Evolutionary conservation across 1,140 invertebrate species (phyloP).

Genomic region (Coelopa frigida): DNA sequence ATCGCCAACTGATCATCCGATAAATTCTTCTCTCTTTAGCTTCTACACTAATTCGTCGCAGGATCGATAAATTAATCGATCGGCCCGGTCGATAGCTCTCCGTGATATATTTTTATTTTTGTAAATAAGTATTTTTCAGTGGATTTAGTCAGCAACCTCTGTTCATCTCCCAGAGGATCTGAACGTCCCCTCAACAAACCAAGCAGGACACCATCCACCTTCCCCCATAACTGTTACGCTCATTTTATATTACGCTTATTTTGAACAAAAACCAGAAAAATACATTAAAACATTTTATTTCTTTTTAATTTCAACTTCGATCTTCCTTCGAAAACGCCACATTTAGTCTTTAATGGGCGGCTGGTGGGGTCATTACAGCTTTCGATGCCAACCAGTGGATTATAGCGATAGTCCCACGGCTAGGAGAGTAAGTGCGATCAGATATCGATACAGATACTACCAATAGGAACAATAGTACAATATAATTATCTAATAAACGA

Average conservation of each 20-base stretch:
- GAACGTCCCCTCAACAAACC: too few species aligned
- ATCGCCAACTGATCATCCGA: too few species aligned
- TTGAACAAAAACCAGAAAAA: neutral
- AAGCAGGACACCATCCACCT: too few species aligned
- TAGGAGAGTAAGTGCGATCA: constrained; percentile 64
- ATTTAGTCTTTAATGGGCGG: constrained; percentile 64
- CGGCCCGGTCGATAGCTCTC: too few species aligned
- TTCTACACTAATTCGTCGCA: too few species aligned
- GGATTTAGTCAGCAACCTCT: too few species aligned
- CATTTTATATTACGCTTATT: neutral
- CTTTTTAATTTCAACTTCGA: constrained; percentile 6
- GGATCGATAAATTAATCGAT: too few species aligned
- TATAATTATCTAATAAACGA: neutral
- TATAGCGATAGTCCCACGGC: constrained; percentile 68
- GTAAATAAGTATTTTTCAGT: too few species aligned
- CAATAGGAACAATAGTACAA: neutral
- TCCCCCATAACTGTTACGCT: too few species aligned
- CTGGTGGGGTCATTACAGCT: constrained; percentile 74
- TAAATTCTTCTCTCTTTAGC: too few species aligned
- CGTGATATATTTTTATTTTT: too few species aligned
- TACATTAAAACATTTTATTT: constrained; percentile 7
- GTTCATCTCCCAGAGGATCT: too few species aligned
- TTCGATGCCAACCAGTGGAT: constrained; percentile 81
- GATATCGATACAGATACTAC: constrained; percentile 3
- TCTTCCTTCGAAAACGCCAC: constrained; percentile 6